Evolutionary conservation across 2,113 vertebrate species (phyloP).

Genomic region (Zonotrichia leucophrys): DNA sequence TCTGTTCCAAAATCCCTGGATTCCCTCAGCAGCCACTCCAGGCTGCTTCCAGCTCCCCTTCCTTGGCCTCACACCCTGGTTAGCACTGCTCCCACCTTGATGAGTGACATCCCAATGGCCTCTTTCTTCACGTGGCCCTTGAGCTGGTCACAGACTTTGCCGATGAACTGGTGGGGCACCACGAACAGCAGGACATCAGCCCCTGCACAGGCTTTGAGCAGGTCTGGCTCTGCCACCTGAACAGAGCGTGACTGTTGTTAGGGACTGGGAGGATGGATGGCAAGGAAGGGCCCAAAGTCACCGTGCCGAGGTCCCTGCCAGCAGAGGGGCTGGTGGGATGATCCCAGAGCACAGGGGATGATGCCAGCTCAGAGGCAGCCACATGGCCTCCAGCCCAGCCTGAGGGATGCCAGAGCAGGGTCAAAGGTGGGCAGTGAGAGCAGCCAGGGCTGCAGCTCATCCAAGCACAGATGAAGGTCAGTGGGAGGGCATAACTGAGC

Average conservation of each 20-base stretch:
- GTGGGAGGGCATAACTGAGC: fast-evolving
- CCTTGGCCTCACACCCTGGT: fast-evolving
- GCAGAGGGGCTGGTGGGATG: neutral
- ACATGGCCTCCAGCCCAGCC: neutral
- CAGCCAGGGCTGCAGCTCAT: neutral
- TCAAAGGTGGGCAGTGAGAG: neutral
- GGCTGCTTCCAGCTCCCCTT: neutral
- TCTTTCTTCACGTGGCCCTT: conserved; percentile 88
- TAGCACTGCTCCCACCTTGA: conserved; percentile 81
- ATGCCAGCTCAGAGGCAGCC: neutral
- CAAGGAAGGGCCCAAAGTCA: neutral
- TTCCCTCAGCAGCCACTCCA: neutral
- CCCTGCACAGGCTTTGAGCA: conserved; percentile 83
- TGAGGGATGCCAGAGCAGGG: neutral
- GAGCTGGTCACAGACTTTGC: conserved; percentile 89
- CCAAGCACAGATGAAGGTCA: conserved; percentile 17
- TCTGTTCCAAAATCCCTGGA: neutral
- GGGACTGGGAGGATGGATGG: neutral
- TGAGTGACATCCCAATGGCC: conserved; percentile 89
- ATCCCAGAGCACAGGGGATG: neutral
- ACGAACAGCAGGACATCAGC: conserved; percentile 92
- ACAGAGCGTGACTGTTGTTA: fast-evolving
- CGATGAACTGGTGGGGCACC: conserved; percentile 94
- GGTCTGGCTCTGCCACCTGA: conserved; percentile 90
- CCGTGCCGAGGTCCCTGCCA: fast-evolving